These are phyloP conservation scores for Hexactinellida sp. DNA, from an alignment of 37 sponge, comb jelly and placozoan species.

Conservation along the genomic window DNA sequence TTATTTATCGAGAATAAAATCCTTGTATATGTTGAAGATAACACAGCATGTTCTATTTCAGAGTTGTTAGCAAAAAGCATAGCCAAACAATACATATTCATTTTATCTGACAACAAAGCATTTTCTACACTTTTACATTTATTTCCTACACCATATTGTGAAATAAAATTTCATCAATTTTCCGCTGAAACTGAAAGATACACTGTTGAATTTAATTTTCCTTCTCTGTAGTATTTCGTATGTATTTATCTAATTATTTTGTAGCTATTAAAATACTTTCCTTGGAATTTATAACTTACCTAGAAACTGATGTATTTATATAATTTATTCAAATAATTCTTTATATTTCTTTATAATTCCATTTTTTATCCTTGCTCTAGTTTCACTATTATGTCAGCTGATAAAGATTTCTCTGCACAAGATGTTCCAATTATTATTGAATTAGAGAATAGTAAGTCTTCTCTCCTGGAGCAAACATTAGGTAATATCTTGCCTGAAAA, in stretches of 20 bases:
- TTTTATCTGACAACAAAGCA: background rate
- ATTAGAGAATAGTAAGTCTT: background rate
- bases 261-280: too few species aligned
- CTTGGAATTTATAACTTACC: too few species aligned
- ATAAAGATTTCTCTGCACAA: background rate
- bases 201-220: background rate
- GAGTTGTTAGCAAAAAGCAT: background rate
- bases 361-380: too few species aligned
- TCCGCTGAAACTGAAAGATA: background rate
- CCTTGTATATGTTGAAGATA: background rate
- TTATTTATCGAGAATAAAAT: background rate
- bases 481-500: background rate
- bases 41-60: background rate
- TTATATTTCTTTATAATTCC: too few species aligned
- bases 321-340: background rate
- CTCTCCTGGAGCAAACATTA: background rate
- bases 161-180: background rate
- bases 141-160: background rate
- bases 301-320: background rate
- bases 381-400: background rate
- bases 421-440: background rate
- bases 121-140: background rate
- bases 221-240: background rate
- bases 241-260: too few species aligned
- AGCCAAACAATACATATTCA: background rate